Evolutionary conservation across 2,113 vertebrate genomes (phyloP).

Genomic region (Amazona guildingii): DNA sequence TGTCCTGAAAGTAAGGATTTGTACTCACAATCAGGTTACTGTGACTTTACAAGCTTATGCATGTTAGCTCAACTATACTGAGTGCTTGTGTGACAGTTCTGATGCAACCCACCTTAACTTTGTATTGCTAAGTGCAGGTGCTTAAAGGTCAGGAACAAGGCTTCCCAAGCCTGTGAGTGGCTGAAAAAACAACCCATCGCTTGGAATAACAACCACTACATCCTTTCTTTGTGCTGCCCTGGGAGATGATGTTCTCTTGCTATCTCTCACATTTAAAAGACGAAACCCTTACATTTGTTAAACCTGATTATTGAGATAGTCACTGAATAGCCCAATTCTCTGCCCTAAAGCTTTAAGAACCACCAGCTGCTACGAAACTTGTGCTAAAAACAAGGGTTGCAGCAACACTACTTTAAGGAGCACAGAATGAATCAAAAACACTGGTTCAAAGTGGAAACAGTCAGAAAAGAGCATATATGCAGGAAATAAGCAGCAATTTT

Average conservation of each 20-base stretch:
- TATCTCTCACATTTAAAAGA: background rate
- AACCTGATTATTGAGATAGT: background rate
- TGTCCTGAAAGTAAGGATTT: conserved; percentile 44
- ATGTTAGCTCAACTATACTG: background rate
- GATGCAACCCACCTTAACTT: conserved; percentile 14
- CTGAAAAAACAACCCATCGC: background rate
- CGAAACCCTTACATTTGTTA: background rate
- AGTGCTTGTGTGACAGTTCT: background rate
- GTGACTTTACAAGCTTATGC: conserved; percentile 48
- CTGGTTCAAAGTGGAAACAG: conserved; percentile 4
- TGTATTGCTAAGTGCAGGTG: background rate
- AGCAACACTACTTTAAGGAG: background rate
- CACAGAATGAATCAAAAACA: background rate
- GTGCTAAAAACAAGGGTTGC: background rate
- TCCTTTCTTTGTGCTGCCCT: background rate
- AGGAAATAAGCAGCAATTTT: conserved; percentile 30
- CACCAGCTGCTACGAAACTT: background rate
- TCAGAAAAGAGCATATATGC: conserved; percentile 25
- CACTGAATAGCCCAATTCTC: background rate
- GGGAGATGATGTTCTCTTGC: background rate
- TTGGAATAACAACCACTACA: conserved; percentile 3
- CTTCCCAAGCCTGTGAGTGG: background rate
- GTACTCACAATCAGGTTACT: conserved; percentile 34
- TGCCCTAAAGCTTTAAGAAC: background rate
- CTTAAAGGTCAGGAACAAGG: conserved; percentile 26